Percentiles rank a stretch among this genome's conserved stretches.
These are phyloP conservation scores for Chondrilla cf. caribensis DNA, from an alignment of 37 sponge, comb jelly and placozoan genomes.

Conservation along the genomic window DNA sequence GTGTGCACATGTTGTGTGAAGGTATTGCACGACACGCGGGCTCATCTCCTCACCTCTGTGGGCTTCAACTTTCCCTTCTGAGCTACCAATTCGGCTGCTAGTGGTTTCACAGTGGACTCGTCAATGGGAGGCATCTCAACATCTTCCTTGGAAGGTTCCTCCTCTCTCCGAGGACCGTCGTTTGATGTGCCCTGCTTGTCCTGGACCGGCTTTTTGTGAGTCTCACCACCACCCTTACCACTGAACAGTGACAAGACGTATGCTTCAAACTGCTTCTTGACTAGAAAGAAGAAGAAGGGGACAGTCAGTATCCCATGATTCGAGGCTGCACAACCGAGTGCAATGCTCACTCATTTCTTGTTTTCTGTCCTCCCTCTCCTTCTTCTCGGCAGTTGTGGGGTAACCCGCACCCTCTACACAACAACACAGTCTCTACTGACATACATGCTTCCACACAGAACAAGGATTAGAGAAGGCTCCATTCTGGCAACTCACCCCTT, in stretches of 20 bases:
- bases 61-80: constrained; percentile 56
- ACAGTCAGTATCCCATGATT: too few relatives aligned
- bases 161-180: not conserved
- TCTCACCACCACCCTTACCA: too few relatives aligned
- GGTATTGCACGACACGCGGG: too few relatives aligned
- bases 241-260: not conserved
- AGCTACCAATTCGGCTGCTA: constrained; percentile 13
- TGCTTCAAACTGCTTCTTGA: constrained; percentile 18
- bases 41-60: constrained; percentile 49
- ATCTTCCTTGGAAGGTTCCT: not conserved
- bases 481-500: constrained; percentile 39
- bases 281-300: not conserved
- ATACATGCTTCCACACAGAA: not conserved
- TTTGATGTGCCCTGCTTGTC: not conserved
- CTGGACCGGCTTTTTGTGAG: not conserved
- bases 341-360: constrained; percentile 52
- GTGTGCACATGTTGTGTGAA: too few relatives aligned
- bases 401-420: constrained; percentile 71
- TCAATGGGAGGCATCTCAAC: not conserved
- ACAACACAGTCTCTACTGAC: not conserved
- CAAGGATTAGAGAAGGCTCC: not conserved
- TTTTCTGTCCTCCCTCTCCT: constrained; percentile 40
- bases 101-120: not conserved
- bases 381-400: constrained; percentile 58
- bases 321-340: too few relatives aligned